These are phyloP conservation scores for Cydia strobilella DNA, from an alignment of 1,140 invertebrate species.

Conservation along the genomic window DNA sequence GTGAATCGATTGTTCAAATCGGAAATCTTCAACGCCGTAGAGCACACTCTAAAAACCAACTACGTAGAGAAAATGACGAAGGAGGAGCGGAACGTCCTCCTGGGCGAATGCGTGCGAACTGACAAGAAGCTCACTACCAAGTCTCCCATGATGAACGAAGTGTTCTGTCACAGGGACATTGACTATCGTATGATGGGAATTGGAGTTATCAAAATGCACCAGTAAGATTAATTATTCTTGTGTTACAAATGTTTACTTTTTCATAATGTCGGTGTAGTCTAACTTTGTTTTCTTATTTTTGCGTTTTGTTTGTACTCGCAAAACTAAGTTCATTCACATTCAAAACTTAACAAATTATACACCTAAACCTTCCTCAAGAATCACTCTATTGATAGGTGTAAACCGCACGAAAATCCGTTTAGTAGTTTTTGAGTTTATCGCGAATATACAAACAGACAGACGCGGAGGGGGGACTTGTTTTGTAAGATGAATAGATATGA, in stretches of 20 bases:
- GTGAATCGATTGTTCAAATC: slow-evolving; percentile 82
- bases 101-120: slow-evolving; percentile 59
- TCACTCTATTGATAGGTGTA: too few species aligned
- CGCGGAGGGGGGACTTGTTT: too few species aligned
- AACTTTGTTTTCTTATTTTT: too few species aligned
- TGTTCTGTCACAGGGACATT: slow-evolving; percentile 66
- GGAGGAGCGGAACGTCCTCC: slow-evolving; percentile 57
- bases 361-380: too few species aligned
- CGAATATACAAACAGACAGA: too few species aligned
- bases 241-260: background rate
- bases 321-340: too few species aligned
- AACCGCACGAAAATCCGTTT: too few species aligned
- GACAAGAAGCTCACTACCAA: slow-evolving; percentile 66
- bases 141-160: slow-evolving; percentile 71
- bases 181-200: slow-evolving; percentile 69
- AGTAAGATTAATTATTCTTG: slow-evolving; percentile 50
- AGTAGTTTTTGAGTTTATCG: too few species aligned
- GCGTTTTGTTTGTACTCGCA: too few species aligned
- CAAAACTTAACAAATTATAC: too few species aligned
- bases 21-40: slow-evolving; percentile 79
- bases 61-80: slow-evolving; percentile 59
- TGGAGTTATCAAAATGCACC: slow-evolving; percentile 62
- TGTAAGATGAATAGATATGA: too few species aligned
- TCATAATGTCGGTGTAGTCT: too few species aligned
- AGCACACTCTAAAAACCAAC: slow-evolving; percentile 63